Conservation (phyloP, 2,113 vertebrate species). For the Desmodus rotundus region DNA sequence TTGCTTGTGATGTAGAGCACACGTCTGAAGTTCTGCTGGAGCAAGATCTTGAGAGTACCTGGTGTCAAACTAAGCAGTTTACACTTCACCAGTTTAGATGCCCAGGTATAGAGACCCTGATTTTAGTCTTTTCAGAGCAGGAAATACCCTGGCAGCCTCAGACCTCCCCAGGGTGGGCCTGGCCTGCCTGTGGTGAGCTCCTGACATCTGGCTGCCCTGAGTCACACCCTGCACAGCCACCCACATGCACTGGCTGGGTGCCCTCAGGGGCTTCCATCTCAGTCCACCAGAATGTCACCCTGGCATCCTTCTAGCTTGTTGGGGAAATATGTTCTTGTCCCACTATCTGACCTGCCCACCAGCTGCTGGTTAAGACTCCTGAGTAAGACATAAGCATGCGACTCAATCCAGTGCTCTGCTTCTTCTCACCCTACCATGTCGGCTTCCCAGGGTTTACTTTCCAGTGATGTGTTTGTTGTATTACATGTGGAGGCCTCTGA, state of each 20-base stretch:
- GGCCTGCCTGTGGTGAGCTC: background rate
- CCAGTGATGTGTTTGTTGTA: background rate
- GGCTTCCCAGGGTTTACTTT: background rate
- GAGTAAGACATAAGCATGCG: background rate
- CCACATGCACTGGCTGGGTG: background rate
- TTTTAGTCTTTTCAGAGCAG: background rate
- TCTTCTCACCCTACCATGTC: background rate
- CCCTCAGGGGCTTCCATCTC: background rate
- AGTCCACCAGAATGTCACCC: background rate
- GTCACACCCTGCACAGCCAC: background rate
- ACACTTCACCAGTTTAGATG: background rate
- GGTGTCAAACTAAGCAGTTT: background rate
- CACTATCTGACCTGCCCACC: background rate
- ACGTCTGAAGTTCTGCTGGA: background rate
- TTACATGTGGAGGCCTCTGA: background rate
- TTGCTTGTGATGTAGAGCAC: background rate
- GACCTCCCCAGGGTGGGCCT: background rate
- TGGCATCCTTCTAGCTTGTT: background rate
- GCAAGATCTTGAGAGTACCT: background rate
- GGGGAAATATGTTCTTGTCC: background rate
- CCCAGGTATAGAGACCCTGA: background rate
- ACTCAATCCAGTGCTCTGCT: background rate
- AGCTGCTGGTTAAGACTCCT: background rate
- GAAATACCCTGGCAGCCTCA: background rate
- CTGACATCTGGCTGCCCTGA: background rate